A percentile compares a stretch with the other conserved stretches of the same genome.
Evolutionary conservation across 2,113 vertebrate genomes (phyloP).

Genomic region (Sakesphorus luctuosus): DNA sequence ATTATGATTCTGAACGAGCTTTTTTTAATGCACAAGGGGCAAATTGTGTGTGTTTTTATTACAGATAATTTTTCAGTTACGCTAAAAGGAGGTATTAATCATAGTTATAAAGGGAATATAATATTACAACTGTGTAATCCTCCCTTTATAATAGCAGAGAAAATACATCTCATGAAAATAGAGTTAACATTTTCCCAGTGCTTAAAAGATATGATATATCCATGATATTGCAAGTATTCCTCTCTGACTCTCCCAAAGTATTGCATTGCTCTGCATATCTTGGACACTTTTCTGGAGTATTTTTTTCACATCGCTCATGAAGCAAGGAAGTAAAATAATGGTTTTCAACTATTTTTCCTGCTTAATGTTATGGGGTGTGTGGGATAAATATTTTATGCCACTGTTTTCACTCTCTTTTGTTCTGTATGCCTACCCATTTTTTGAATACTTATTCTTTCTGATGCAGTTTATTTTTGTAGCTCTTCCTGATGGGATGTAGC

Average conservation of each 20-base stretch:
- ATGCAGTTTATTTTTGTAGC: neutral
- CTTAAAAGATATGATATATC: neutral
- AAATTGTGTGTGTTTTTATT: neutral
- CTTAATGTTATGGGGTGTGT: fast-evolving
- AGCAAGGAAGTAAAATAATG: neutral
- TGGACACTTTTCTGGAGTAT: neutral
- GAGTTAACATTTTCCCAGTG: neutral
- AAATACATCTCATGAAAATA: neutral
- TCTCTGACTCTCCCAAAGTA: neutral
- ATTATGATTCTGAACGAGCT: neutral
- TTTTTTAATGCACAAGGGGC: neutral
- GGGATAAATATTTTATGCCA: neutral
- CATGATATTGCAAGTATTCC: neutral
- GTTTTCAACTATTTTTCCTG: neutral
- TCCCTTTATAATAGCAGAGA: neutral
- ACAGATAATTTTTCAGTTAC: neutral
- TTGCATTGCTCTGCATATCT: neutral
- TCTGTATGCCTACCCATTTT: neutral
- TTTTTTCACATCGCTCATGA: neutral
- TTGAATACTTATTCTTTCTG: neutral
- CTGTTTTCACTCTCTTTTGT: neutral
- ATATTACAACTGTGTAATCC: neutral
- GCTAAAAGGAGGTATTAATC: neutral
- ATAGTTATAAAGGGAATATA: neutral
- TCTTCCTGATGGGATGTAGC: neutral